These are phyloP conservation scores for Pteria penguin DNA, from an alignment of 2,888 invertebrate genomes.

Conservation along the genomic window DNA sequence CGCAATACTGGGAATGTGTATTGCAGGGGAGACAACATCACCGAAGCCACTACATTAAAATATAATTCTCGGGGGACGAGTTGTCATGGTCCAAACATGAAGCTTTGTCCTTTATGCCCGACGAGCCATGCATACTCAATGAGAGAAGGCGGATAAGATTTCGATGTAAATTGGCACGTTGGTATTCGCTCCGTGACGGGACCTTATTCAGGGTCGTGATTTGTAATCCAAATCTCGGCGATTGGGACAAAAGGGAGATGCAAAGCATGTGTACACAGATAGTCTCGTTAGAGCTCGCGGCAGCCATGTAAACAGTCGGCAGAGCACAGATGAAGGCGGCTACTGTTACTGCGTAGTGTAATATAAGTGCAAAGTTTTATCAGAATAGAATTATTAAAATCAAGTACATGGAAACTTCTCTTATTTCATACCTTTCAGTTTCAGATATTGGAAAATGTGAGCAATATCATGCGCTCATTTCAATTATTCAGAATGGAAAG, in stretches of 20 bases:
- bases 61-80: not conserved
- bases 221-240: not conserved
- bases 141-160: not conserved
- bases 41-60: not conserved
- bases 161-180: not conserved
- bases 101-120: not conserved
- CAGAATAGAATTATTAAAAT: too few species aligned
- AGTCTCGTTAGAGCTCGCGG: not conserved
- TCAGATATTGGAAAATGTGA: too few species aligned
- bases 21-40: not conserved
- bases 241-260: not conserved
- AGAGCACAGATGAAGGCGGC: too few species aligned
- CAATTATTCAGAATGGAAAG: too few species aligned
- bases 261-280: not conserved
- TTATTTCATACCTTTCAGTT: too few species aligned
- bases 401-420: too few species aligned
- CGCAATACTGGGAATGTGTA: too few species aligned
- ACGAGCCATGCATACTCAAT: not conserved
- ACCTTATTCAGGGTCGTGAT: not conserved
- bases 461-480: too few species aligned
- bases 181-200: not conserved
- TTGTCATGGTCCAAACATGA: not conserved
- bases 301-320: too few species aligned
- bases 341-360: too few species aligned
- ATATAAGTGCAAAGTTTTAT: too few species aligned